Base-by-base conservation (phyloP, 2,888 invertebrate species). In the Aphelenchoides bicaudatus region DNA sequence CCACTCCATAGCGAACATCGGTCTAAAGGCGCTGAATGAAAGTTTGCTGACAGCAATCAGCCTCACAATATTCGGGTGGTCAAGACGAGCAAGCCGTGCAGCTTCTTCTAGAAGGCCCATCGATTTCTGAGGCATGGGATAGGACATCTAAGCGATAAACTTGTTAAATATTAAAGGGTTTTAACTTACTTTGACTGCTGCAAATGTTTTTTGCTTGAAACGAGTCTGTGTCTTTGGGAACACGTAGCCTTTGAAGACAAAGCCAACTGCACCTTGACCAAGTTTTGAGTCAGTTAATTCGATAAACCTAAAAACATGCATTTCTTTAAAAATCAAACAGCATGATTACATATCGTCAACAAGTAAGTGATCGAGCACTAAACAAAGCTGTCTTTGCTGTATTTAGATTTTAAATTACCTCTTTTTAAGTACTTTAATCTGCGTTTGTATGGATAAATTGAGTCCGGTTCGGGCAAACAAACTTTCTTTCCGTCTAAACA, bases 1-100 rank as follows among this genome's bases (percentile, higher is more conserved):
- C 76, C 76, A 76, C 58, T 76, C 76, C 67, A 77, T 65, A 0
- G 73, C 76, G 39, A 76, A 68, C 72, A 75, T 69, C 27, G 76
- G 76, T 16, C 75, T 71, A 52, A 74, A 74, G 30, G 71, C 74
- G 62, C 66, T 66, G 52, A 75, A 75, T 39, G 72, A 73, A 39
- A 75, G 62, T 46, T 71, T 68, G 27, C 67, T 71, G 34, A 68
- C 74, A 4, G 73, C 76, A 27, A 76, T 63, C 2, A 76, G 59
- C 29, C 63, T 64, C 38, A 76, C 74, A 43, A 76, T 66, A 59
- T 77, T 71, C 43, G 72, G 71, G 58, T 76, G 76, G 37, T 71
- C 68, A 16, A 70, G 57, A 51, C 62, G 62, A 23, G 73, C 68
- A 57, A 73, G 60, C 43, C 73, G 58, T 34, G 71, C 66, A 13